Percentiles rank a stretch among this genome's conserved stretches.
These are phyloP conservation scores for Timema cristinae DNA, from an alignment of 2,888 invertebrate species.

Conservation along the genomic window DNA sequence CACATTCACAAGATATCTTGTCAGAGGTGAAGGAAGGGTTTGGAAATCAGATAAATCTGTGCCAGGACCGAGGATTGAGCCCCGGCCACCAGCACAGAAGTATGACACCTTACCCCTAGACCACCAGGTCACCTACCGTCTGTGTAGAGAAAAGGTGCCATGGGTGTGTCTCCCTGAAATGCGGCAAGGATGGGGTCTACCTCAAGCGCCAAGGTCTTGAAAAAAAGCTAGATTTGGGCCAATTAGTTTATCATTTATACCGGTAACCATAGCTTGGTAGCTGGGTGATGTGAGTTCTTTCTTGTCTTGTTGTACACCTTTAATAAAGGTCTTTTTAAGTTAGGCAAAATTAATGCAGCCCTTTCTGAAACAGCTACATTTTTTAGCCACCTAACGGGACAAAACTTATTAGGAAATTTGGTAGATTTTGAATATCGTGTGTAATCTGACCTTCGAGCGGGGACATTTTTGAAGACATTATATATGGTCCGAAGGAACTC, in stretches of 20 bases:
- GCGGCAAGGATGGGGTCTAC: conserved; percentile 25
- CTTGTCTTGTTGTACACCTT: conserved; percentile 20
- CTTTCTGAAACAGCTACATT: conserved; percentile 27
- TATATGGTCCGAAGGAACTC: conserved; percentile 24
- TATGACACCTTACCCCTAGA: too few relatives aligned
- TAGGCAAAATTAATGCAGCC: conserved; percentile 23
- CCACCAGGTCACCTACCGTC: too few relatives aligned
- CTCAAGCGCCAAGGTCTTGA: conserved; percentile 24
- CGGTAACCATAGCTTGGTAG: conserved; percentile 20
- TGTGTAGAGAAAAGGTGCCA: conserved; percentile 26
- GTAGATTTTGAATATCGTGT: conserved; percentile 17
- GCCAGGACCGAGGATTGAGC: too few relatives aligned
- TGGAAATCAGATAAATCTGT: too few relatives aligned
- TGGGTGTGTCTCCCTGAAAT: conserved; percentile 25
- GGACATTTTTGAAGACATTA: conserved; percentile 27
- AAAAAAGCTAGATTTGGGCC: conserved; percentile 26
- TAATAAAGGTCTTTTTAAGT: conserved; percentile 22
- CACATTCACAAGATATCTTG: too few relatives aligned
- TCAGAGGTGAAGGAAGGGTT: too few relatives aligned
- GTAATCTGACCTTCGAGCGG: conserved; percentile 25
- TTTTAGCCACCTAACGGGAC: conserved; percentile 27
- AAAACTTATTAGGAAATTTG: conserved; percentile 26
- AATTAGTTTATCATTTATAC: conserved; percentile 23
- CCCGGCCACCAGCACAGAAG: too few relatives aligned
- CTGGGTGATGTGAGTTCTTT: conserved; percentile 2